These are phyloP conservation scores for Tokudaia tokunoshimensis DNA, from an alignment of 2,797 vertebrate genomes.

Conservation along the genomic window DNA sequence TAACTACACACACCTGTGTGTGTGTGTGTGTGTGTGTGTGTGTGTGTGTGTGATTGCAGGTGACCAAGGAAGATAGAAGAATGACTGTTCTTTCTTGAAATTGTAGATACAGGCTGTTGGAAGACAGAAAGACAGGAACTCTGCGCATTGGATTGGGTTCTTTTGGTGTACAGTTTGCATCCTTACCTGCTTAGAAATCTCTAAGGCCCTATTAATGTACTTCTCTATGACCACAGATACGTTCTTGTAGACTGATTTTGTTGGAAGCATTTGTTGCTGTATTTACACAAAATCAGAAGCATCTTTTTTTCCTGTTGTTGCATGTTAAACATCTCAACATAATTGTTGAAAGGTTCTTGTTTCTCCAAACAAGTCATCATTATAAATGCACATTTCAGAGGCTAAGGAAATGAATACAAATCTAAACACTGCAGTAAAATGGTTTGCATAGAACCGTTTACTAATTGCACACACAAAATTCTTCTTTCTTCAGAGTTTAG, in stretches of 20 bases:
- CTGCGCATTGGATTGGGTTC: not conserved
- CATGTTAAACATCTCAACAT: not conserved
- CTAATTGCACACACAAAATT: not conserved
- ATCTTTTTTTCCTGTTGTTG: not conserved
- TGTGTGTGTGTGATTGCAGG: not conserved
- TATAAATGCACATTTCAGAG: conserved; percentile 35
- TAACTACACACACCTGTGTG: not conserved
- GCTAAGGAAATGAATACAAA: conserved; percentile 39
- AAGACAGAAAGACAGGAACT: not conserved
- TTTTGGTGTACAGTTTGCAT: not conserved
- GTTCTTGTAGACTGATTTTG: not conserved
- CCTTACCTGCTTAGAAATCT: not conserved
- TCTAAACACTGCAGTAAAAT: conserved; percentile 46
- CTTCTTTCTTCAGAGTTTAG: not conserved
- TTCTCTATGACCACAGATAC: not conserved
- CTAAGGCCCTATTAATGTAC: not conserved
- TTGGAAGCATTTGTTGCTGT: not conserved
- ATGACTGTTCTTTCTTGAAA: fast-evolving
- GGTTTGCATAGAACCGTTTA: not conserved
- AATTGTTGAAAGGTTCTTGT: conserved; percentile 24
- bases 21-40: not conserved
- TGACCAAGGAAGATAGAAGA: not conserved
- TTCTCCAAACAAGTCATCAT: conserved; percentile 42
- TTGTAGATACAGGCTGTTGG: not conserved
- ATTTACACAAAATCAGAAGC: conserved; percentile 57